Base-by-base conservation (phyloP, 2,888 invertebrate genomes). In the Schizaphis graminum region DNA sequence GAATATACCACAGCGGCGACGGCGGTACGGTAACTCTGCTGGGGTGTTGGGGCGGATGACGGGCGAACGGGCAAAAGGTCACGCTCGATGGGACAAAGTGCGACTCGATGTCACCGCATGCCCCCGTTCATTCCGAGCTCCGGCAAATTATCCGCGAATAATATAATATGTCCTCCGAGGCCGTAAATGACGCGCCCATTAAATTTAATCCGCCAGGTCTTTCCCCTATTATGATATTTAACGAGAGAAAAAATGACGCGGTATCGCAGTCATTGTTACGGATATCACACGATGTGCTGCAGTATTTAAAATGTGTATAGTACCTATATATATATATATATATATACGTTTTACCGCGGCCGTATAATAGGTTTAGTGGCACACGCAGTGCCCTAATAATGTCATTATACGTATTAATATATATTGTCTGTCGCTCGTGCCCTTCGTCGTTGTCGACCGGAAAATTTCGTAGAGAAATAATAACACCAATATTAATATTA, bases 111-210 rank as follows among this genome's bases (percentile, higher is more conserved):
- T 93, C 93, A 93, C 84, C 93, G 86, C 35, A 47, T 24, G n/a
- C 86, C n/a, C 84, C 61, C 35, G 86, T 24, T 8, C 91, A 57
- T 41, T 35, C 77, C 91, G 8, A 35, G 26, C 91, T 86, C 44
- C 4, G 93, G 93, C 57, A 84, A 93, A 93, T 93, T 84, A 89
- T 93, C 57, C 89, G 93, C 85, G 89, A 93, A 93, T 85, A 93
- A 57, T 89, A 93, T 93, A 93, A 93, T 93, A 93, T 85, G 93
- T 93, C 93, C 93, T 89, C 85, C 84, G 93, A 93, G 93, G 84
- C 89, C 93, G 84, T 89, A 93, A 93, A 93, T 85, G 93, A 89
- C 89, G 89, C 21, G 47, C 89, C 93, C 93, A 89, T 93, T 93
- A 89, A 93, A 93, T 93, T 93, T 93, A 89, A 93, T 93, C 93